These are phyloP conservation scores for Festucalex cinctus DNA, from an alignment of 2,113 vertebrate species.

Conservation along the genomic window DNA sequence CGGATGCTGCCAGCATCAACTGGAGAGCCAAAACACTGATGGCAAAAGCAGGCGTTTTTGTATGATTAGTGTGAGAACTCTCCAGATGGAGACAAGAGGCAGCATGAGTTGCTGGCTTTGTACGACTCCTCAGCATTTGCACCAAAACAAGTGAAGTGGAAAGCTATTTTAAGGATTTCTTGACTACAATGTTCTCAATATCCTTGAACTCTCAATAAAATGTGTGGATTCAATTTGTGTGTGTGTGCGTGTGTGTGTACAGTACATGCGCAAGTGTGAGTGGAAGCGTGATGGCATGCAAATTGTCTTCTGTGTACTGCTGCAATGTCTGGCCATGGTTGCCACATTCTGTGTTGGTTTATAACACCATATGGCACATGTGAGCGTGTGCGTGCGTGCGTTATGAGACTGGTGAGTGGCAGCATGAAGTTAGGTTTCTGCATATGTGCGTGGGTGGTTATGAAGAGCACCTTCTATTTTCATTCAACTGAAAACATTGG, in stretches of 20 bases:
- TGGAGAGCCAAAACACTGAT: constrained; percentile 23
- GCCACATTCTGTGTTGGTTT: constrained; percentile 15
- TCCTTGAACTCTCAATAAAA: constrained; percentile 18
- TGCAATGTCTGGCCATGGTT: constrained; percentile 36
- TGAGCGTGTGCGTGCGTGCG: constrained; percentile 6
- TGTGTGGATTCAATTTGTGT: constrained; percentile 22
- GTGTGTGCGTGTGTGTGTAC: neutral
- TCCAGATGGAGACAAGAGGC: constrained; percentile 43
- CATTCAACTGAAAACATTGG: constrained; percentile 27
- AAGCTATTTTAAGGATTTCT: constrained; percentile 5
- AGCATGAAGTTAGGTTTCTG: constrained; percentile 8
- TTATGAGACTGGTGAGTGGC: constrained; percentile 3
- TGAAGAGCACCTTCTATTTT: constrained; percentile 45
- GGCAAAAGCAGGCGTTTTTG: constrained; percentile 6
- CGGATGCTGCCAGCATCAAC: constrained; percentile 18
- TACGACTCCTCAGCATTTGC: constrained; percentile 14
- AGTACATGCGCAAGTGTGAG: neutral
- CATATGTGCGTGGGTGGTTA: constrained; percentile 37
- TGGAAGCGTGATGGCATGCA: constrained; percentile 7
- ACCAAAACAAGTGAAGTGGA: constrained; percentile 4
- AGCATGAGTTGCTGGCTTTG: constrained; percentile 29
- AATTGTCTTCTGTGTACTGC: constrained; percentile 26
- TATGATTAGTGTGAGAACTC: constrained; percentile 45
- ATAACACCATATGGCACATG: constrained; percentile 16
- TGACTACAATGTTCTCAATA: neutral